phyloP scores from a whole-genome alignment of 64 coral and sea anemone species.

The Montipora efflorescens region DNA sequence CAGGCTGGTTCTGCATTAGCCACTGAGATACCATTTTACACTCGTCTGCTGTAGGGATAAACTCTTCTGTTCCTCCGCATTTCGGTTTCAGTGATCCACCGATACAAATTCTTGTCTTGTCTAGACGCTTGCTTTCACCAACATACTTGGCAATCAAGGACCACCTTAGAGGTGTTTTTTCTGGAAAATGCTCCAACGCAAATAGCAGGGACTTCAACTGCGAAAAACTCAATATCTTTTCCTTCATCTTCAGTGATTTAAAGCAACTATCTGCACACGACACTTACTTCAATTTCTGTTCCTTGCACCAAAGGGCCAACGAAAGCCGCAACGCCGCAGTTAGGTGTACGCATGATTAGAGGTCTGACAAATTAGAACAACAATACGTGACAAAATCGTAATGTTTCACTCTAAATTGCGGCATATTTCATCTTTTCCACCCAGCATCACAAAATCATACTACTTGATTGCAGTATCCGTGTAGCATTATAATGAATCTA shows the following conservation, averaged over 20 bases:
- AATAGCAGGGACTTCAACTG: background rate
- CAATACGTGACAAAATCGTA: background rate
- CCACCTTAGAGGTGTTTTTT: background rate
- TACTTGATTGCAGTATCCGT: background rate
- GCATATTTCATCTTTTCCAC: background rate
- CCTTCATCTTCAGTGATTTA: background rate
- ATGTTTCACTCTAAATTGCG: background rate
- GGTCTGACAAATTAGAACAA: background rate
- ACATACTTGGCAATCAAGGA: too few relatives aligned
- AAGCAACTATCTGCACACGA: background rate
- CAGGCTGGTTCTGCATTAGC: too few relatives aligned
- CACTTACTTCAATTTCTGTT: background rate
- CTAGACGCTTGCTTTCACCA: too few relatives aligned
- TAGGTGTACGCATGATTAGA: background rate
- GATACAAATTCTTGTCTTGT: too few relatives aligned
- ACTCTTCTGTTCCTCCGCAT: too few relatives aligned
- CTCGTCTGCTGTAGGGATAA: too few relatives aligned
- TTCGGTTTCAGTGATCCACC: too few relatives aligned
- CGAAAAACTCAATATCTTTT: slow-evolving; percentile 5
- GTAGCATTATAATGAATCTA: background rate
- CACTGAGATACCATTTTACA: too few relatives aligned
- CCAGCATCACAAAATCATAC: background rate
- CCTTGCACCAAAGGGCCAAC: background rate
- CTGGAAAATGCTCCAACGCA: background rate
- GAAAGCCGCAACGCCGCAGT: background rate